A percentile compares a stretch with the other conserved stretches of the same genome.
These are phyloP conservation scores for Agrilus planipennis DNA, from an alignment of 1,140 invertebrate genomes.

Conservation along the genomic window DNA sequence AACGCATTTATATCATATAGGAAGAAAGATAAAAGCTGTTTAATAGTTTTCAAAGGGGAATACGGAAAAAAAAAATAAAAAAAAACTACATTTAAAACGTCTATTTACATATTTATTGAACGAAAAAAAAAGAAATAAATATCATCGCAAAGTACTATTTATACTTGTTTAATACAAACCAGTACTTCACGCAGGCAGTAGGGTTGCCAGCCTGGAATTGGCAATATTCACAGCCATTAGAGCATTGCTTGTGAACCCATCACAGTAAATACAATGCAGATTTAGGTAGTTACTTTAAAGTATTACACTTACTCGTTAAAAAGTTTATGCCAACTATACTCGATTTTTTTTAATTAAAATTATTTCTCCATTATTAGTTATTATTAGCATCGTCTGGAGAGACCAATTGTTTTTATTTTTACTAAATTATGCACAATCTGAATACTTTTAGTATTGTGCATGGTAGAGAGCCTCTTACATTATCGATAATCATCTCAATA, in stretches of 20 bases:
- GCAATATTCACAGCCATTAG: constrained; percentile 21
- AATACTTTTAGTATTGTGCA: too few species aligned
- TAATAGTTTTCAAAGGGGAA: too few species aligned
- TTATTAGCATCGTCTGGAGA: too few species aligned
- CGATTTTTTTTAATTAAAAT: background rate
- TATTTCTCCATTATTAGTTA: background rate
- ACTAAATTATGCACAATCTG: too few species aligned
- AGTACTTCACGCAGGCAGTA: constrained; percentile 9
- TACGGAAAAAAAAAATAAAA: too few species aligned
- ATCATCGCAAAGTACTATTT: constrained; percentile 7
- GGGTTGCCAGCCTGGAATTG: constrained; percentile 18
- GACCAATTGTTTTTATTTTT: too few species aligned
- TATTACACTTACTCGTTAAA: background rate
- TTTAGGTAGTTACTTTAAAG: too few species aligned
- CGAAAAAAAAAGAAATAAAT: constrained; percentile 16
- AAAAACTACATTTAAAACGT: too few species aligned
- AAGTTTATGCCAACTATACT: background rate
- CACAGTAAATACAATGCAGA: constrained; percentile 5
- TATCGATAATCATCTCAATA: too few species aligned
- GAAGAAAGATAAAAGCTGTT: too few species aligned
- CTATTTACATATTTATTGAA: constrained; percentile 14
- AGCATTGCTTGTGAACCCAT: constrained; percentile 20
- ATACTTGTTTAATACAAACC: background rate
- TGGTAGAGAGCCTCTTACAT: too few species aligned
- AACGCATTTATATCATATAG: too few species aligned